Base-by-base conservation (phyloP, 1,140 invertebrate genomes). In the Temnothorax longispinosus region DNA sequence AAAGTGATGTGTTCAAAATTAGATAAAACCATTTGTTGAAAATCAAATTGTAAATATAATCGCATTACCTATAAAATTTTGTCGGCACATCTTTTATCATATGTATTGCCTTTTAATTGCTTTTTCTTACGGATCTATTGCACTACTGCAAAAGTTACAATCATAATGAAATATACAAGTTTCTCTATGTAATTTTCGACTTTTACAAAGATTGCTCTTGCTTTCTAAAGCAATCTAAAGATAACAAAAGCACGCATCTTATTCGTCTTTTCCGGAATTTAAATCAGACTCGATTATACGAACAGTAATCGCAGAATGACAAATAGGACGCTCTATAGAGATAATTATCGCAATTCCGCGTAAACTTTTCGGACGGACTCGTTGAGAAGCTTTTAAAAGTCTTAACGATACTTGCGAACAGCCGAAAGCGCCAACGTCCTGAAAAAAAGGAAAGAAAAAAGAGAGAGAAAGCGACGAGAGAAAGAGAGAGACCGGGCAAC, bases 341-440 rank as follows among this genome's bases (percentile, higher is more conserved):
- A 89, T 89, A 52, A 88, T 89, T 77, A 80, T 89, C 47, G 78
- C 77, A 78, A 89, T 80, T 85, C 58, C 82, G 74, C 15, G 69
- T 67, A 89, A 89, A 89, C 82, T 89, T 89, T 62, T 52, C 50
- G 71, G 47, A 54, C 21, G 44, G 10, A 74, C 18, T 54, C 71
- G 60, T 65, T 21, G 80, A 54, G 58, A 89, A 89, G 89, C 89
- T 89, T 89, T 90, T 87, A 90, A 89, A 85, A 80, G 87, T 80
- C 89, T 87, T 76, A 76, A 87, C 88, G 89, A 90, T 90, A 87
- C 88, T 89, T 82, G 86, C 47, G 54, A 74, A 74, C n/a, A 75
- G 50, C 62, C 62, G 50, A 71, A 89, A 78, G 80, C 65, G 32
- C 5, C 81, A 58, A 38, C 41, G 18, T 67, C 50, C 64, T 5